These are phyloP conservation scores for Cremastinae sp. DNA, from an alignment of 2,888 invertebrate species.

Conservation along the genomic window DNA sequence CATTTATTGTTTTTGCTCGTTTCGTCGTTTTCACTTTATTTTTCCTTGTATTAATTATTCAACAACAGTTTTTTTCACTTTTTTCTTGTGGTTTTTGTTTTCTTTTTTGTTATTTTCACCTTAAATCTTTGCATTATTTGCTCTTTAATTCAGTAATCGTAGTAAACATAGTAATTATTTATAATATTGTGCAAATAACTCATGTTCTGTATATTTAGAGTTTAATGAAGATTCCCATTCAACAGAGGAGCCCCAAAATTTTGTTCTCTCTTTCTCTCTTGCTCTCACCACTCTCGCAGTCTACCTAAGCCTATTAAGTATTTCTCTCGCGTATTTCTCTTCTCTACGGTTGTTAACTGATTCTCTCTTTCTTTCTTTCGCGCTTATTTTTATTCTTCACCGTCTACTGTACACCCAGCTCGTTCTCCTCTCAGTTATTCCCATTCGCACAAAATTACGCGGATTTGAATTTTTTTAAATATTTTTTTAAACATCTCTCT, in stretches of 20 bases:
- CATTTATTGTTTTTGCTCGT: conserved; percentile 68
- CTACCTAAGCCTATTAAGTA: conserved; percentile 57
- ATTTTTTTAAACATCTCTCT: conserved; percentile 48
- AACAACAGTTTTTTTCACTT: conserved; percentile 65
- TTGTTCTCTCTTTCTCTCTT: neutral
- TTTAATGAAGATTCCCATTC: conserved; percentile 72
- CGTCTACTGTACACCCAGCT: conserved; percentile 15
- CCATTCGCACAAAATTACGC: conserved; percentile 59
- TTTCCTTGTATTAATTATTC: conserved; percentile 64
- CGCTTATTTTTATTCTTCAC: conserved; percentile 38
- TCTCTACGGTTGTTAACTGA: neutral
- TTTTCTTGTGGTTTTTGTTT: conserved; percentile 56
- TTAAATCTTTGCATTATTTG: conserved; percentile 70
- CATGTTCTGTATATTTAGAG: conserved; percentile 72
- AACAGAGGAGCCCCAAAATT: conserved; percentile 68
- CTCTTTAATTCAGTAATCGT: conserved; percentile 75
- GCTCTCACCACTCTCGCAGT: conserved; percentile 60
- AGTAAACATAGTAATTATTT: conserved; percentile 77
- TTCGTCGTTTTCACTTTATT: conserved; percentile 54
- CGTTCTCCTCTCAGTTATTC: conserved; percentile 48
- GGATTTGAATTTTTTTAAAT: conserved; percentile 34
- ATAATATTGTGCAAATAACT: conserved; percentile 79
- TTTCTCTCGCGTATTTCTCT: conserved; percentile 55
- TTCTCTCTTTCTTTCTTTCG: conserved; percentile 7
- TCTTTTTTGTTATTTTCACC: conserved; percentile 65